phyloP scores from a whole-genome alignment of 2,888 invertebrate genomes.

The Zygaena filipendulae region DNA sequence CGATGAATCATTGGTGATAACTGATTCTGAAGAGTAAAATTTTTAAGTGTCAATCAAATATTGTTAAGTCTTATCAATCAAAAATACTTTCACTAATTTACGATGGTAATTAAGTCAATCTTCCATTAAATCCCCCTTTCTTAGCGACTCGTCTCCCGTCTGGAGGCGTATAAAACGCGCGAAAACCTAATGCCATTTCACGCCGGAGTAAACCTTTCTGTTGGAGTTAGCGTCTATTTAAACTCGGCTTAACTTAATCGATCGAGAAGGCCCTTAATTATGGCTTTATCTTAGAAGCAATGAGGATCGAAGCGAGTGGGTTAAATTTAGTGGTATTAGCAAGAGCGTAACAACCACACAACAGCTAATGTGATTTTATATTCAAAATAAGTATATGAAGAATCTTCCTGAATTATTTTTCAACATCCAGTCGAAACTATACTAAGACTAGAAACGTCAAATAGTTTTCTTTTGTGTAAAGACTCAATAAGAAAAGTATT shows the following conservation, averaged over 20 bases:
- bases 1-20: too few species aligned
- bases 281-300: conserved; percentile 59
- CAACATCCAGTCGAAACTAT: too few species aligned
- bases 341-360: too few species aligned
- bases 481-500: too few species aligned
- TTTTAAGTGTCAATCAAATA: conserved; percentile 28
- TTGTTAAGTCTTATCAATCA: conserved; percentile 48
- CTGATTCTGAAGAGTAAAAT: too few species aligned
- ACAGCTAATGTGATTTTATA: too few species aligned
- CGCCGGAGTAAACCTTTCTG: conserved; percentile 68
- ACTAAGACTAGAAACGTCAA: too few species aligned
- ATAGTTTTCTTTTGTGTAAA: conserved; percentile 1
- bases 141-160: conserved; percentile 55
- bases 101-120: conserved; percentile 63
- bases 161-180: conserved; percentile 53
- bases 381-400: too few species aligned
- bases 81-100: conserved; percentile 56
- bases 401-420: too few species aligned
- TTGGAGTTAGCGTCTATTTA: conserved; percentile 65
- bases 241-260: conserved; percentile 68
- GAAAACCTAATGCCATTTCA: conserved; percentile 69
- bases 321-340: conserved; percentile 47
- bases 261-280: conserved; percentile 67
- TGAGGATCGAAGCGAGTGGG: conserved; percentile 48
- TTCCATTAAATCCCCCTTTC: conserved; percentile 60